Conservation (phyloP, 2,797 vertebrate species). For the Sphaeramia orbicularis region DNA sequence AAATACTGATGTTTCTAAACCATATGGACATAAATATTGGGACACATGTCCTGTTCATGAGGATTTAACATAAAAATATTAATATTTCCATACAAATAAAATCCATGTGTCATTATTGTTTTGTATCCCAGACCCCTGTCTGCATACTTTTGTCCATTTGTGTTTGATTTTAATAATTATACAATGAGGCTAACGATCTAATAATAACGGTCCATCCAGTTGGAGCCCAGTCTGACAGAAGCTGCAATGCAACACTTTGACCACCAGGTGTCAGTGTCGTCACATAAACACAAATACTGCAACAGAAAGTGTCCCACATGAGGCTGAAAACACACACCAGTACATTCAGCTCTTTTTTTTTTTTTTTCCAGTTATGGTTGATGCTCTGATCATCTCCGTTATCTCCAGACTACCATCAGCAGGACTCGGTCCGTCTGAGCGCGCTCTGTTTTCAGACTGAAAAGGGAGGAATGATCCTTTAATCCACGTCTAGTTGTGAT, state of each 20-base stretch:
- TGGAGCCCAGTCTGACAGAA: slow-evolving; percentile 5
- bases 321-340: rapidly evolving
- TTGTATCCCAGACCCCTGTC: too few relatives aligned
- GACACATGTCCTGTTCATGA: too few relatives aligned
- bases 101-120: too few relatives aligned
- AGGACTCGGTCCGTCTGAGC: slow-evolving; percentile 22
- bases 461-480: slow-evolving; percentile 33
- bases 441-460: not conserved
- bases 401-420: too few relatives aligned
- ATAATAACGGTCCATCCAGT: too few relatives aligned
- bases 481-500: slow-evolving; percentile 44
- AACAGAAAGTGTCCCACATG: not conserved
- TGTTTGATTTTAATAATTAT: too few relatives aligned
- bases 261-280: slow-evolving; percentile 71
- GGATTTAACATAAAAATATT: too few relatives aligned
- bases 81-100: too few relatives aligned
- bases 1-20: too few relatives aligned
- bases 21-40: too few relatives aligned
- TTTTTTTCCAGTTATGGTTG: not conserved
- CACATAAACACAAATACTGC: slow-evolving; percentile 7
- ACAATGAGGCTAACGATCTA: too few relatives aligned
- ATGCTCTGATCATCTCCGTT: not conserved
- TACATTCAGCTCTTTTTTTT: not conserved
- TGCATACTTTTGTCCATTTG: too few relatives aligned
- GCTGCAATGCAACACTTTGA: slow-evolving; percentile 3